Conservation (phyloP, 2,888 invertebrate genomes). For the Nomada hirtipes region DNA sequence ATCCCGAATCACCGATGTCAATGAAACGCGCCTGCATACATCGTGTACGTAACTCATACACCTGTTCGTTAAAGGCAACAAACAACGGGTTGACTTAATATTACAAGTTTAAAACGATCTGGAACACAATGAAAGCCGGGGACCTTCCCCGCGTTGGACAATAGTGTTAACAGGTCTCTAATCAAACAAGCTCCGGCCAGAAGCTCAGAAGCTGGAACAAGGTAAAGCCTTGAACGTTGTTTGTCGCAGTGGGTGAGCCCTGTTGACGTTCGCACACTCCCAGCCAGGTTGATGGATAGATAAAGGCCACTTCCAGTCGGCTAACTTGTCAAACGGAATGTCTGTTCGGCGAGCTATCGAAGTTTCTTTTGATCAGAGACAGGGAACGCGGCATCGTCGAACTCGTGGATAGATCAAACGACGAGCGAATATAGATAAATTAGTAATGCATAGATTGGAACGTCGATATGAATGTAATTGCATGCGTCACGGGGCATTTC, state of each 20-base stretch:
- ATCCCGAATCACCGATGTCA: neutral
- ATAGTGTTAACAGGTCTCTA: conserved; percentile 65
- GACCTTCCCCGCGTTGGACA: conserved; percentile 41
- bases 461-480: neutral
- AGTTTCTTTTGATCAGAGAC: conserved; percentile 19
- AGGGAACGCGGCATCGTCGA: neutral
- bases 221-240: conserved; percentile 71
- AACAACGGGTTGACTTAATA: neutral
- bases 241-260: conserved; percentile 63
- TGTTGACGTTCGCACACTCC: conserved; percentile 72
- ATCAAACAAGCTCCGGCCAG: conserved; percentile 65
- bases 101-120: conserved; percentile 38
- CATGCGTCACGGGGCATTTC: neutral
- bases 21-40: neutral
- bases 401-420: neutral
- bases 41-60: neutral
- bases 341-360: conserved; percentile 31
- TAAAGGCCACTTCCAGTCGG: conserved; percentile 50
- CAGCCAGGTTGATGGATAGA: conserved; percentile 65
- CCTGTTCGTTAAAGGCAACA: neutral
- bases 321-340: conserved; percentile 59
- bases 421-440: neutral
- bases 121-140: neutral
- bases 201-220: conserved; percentile 66
- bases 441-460: no score